Conservation (phyloP, 1,140 invertebrate genomes). For the Drosophila malerkotliana region DNA sequence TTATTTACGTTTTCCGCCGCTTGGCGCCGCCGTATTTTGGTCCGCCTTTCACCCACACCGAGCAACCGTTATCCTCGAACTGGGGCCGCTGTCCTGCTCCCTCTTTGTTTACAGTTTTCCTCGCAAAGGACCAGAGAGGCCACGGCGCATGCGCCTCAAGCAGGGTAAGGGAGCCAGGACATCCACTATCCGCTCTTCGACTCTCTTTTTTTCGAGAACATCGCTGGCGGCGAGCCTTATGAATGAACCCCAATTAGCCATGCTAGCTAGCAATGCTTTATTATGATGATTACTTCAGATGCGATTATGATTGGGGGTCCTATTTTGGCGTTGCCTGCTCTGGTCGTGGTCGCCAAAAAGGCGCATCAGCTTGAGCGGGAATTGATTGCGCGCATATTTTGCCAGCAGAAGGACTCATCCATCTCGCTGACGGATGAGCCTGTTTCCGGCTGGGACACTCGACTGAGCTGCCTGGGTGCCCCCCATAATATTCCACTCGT, state of each 20-base stretch:
- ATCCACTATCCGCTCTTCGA: background rate
- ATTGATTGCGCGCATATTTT: conserved; percentile 53
- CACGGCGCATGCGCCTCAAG: conserved; percentile 23
- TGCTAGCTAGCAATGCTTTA: conserved; percentile 43
- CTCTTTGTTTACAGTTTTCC: conserved; percentile 43
- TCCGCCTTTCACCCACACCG: background rate
- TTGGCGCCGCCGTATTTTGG: background rate
- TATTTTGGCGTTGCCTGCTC: conserved; percentile 18
- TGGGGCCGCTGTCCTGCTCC: conserved; percentile 53
- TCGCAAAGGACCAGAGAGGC: background rate
- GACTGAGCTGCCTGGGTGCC: background rate
- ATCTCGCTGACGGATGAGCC: conserved; percentile 19
- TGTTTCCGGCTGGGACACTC: conserved; percentile 8
- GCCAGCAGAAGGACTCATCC: conserved; percentile 10
- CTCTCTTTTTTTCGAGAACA: background rate
- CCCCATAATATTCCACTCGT: background rate
- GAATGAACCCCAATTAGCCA: conserved; percentile 71
- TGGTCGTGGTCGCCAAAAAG: conserved; percentile 6
- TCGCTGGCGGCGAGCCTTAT: conserved; percentile 31
- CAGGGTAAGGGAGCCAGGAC: conserved; percentile 4
- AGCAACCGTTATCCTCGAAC: conserved; percentile 48
- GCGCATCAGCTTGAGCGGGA: conserved; percentile 34
- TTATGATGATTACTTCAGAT: conserved; percentile 53
- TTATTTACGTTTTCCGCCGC: conserved; percentile 21
- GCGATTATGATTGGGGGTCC: conserved; percentile 35